Evolutionary conservation across 92 coral and sea anemone species (phyloP), one percentile per base, ranked within the genome.

Genomic region (Diadumene lineata): DNA sequence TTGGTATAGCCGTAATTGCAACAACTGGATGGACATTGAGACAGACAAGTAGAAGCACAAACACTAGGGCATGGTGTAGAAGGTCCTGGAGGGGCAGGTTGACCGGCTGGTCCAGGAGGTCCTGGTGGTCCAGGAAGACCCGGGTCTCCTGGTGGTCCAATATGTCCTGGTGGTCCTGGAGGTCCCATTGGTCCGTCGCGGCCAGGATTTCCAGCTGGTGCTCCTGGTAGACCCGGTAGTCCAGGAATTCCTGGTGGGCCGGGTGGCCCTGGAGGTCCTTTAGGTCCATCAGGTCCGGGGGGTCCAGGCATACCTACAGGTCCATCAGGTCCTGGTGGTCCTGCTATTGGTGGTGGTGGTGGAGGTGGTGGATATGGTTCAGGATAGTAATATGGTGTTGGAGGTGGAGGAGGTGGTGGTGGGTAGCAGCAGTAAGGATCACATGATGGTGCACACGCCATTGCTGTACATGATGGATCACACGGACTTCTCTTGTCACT

Each of bases 251-350:
- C 96, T 0, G 81, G 87, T 1, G 75, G 87, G 21, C 96, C 96
- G 33, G 75, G 79, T 4, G 75, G 78, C 15, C 96, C 97, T 21
- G 89, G 73, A 15, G 90, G 90, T 73, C 97, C 97, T 43, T 84
- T 87, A 1, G 92, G 92, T 32, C 97, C 97, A 58, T 91, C 97
- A 10, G 86, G 89, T 77, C 97, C 97, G 48, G 75, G 92, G 0
- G 97, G 92, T 23, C 97, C 97, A 31, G 79, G 75, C 22, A 68
- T 43, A 69, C 90, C 90, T 69, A 73, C 76, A 28, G 92, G 97
- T 21, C 96, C 92, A 34, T 90, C 92, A n/a, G 75, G 69, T 30
- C 96, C 96, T 19, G 96, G 96, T 23, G 96, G 96, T 2, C 92
- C 92, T 7, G 94, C 90, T 17, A 90, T 85, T 48, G 96, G 89